A percentile compares a stretch with the other conserved stretches of the same genome.
Evolutionary conservation across 2,888 invertebrate species (phyloP).

Genomic region (Dynastes hyllus): DNA sequence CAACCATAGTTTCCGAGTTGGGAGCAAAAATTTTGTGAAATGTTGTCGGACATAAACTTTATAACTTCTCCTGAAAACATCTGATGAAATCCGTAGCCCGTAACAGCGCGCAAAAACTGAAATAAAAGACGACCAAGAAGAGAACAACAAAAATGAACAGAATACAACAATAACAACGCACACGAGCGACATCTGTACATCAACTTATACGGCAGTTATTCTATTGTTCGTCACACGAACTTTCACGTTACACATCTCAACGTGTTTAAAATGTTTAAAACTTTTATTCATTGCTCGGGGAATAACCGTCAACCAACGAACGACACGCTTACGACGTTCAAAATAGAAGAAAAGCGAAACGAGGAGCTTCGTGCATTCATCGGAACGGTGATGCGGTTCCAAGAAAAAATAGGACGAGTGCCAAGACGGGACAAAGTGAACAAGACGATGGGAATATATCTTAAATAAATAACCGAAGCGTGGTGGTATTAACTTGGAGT

Average conservation of each 20-base stretch:
- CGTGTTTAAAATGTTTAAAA: slow-evolving; percentile 23
- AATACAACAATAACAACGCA: slow-evolving; percentile 7
- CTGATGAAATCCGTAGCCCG: neutral
- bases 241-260: slow-evolving; percentile 17
- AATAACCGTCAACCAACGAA: neutral
- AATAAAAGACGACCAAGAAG: neutral
- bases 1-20: too few species aligned
- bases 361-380: neutral
- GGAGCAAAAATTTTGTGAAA: neutral
- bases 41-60: neutral
- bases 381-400: slow-evolving; percentile 1
- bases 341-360: neutral
- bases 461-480: slow-evolving; percentile 3
- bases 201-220: slow-evolving; percentile 11
- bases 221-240: neutral
- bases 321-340: neutral
- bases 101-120: neutral
- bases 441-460: neutral
- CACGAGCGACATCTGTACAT: slow-evolving; percentile 1
- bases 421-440: neutral
- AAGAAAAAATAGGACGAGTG: slow-evolving; percentile 15
- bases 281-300: neutral
- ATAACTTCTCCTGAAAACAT: neutral
- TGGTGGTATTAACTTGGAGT: neutral
- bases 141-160: too few species aligned